Evolutionary conservation across 37 sponge, comb jelly and placozoan genomes (phyloP).

Genomic region (Tethya wilhelma): DNA sequence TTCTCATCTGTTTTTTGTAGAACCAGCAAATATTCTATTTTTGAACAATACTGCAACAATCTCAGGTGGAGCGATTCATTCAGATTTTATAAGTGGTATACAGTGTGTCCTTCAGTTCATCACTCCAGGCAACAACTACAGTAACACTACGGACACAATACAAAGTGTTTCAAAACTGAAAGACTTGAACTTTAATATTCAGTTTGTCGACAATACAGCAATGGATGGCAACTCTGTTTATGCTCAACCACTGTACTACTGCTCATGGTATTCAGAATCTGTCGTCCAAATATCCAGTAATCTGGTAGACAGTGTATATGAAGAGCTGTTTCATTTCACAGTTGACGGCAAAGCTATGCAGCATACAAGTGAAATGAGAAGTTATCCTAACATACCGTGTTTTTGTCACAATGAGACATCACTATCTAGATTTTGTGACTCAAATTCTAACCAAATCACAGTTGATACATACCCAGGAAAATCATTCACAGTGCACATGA

Average conservation of each 20-base stretch:
- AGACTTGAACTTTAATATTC: not conserved
- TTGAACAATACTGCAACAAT: not conserved
- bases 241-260: not conserved
- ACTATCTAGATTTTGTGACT: no score
- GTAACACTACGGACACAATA: not conserved
- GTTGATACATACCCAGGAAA: not conserved
- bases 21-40: not conserved
- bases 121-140: not conserved
- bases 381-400: not conserved
- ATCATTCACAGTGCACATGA: not conserved
- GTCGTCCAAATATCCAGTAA: not conserved
- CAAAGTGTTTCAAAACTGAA: not conserved
- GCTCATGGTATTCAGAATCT: conserved; percentile 2
- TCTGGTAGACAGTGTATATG: not conserved
- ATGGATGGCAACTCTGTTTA: not conserved
- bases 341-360: not conserved
- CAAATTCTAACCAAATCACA: not conserved
- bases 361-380: not conserved
- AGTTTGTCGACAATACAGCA: not conserved
- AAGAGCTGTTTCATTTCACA: not conserved
- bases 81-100: not conserved
- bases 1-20: not conserved
- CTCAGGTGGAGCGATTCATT: not conserved
- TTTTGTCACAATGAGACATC: not conserved
- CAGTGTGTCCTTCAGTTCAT: not conserved